Evolutionary conservation across 2,888 invertebrate species (phyloP), one percentile per base, ranked within the genome.

Genomic region (Parnassius orleans): DNA sequence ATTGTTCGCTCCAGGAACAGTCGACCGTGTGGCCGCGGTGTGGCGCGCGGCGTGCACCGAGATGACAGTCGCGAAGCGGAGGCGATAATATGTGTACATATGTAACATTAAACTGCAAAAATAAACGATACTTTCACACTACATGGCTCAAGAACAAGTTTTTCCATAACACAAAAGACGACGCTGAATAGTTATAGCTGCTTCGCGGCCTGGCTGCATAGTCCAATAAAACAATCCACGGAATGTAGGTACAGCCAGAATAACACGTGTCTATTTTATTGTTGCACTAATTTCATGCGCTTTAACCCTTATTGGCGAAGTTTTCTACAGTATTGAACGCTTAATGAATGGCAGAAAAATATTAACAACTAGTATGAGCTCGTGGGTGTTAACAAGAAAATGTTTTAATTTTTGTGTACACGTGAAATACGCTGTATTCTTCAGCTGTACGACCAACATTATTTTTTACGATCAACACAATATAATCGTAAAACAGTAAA

Each of bases 131-230:
- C 84, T 88, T 91, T 91, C 91, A 91, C 91, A 91, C 91, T 91
- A 91, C 91, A 91, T 89, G 90, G 90, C 87, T 90, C 88, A 89
- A 90, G 86, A 91, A 91, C 91, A 91, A 91, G 91, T 91, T 91
- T 91, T 91, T 91, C 91, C 91, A 91, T 91, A 91, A 91, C 91
- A 91, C 90, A 91, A 91, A 90, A 91, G 91, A 90, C 90, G 84
- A 90, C 91, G 87, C 89, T 91, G 91, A 91, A 91, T 91, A 91
- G 91, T 91, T 91, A 91, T 91, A 91, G 91, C 89, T 90, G 85
- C 88, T 89, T 85, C 89, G 87, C 86, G 85, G 84, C 86, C 85
- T 85, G 86, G 83, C 82, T 86, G 89, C 90, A 90, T 91, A 91
- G 90, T 90, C 90, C 90, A 91, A 91, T 91, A 91, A 90, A 90